Evolutionary conservation across 2,797 vertebrate genomes (phyloP), one percentile per base, ranked within the genome.

Genomic region (Cottoperca gobio): DNA sequence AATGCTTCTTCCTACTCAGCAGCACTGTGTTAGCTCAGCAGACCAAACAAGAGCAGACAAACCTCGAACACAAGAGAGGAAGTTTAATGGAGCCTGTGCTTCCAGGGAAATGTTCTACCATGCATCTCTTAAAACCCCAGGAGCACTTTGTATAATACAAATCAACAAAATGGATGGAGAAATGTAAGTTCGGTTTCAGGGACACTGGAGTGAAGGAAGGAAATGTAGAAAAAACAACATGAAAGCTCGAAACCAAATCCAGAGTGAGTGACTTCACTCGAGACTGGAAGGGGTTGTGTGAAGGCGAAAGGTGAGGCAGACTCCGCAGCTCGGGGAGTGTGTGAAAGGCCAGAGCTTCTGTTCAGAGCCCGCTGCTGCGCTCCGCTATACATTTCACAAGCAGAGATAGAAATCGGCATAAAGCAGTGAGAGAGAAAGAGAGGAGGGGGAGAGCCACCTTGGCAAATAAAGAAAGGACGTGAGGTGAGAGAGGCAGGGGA

Each of bases 331-430:
- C 19, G 16, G 76, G 77, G 89, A 91, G 86, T 92, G 86, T 90
- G 91, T 91, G 91, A 93, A 93, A 92, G 89, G 86, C 88, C 86
- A 73, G 69, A 60, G 83, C 87, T 88, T 84, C 89, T 89, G 88
- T 90, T 81, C 60, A 65, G 88, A 76, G 78, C 70, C 83, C 50
- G 58, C 79, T 60, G 76, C 82, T 60, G 78, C 26, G 17, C 76
- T 78, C 0, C 31, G 88, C 90, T 91, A 92, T 93, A 92, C 91
- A 92, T 94, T 94, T 92, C 93, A 93, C 89, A 86, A 90, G 90
- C 73, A n/a, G 43, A 90, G 93, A 94, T 94, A 92, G 90, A 91
- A 88, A 93, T 93, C 93, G 10, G 88, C 84, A 83, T 74, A 81
- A 86, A 89, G 89, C 67, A 74, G 81, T 21, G 69, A 73, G 75